Percentiles rank a stretch among this genome's conserved stretches.
phyloP scores from a whole-genome alignment of 1,140 invertebrate genomes.

The Bombus superbus region DNA sequence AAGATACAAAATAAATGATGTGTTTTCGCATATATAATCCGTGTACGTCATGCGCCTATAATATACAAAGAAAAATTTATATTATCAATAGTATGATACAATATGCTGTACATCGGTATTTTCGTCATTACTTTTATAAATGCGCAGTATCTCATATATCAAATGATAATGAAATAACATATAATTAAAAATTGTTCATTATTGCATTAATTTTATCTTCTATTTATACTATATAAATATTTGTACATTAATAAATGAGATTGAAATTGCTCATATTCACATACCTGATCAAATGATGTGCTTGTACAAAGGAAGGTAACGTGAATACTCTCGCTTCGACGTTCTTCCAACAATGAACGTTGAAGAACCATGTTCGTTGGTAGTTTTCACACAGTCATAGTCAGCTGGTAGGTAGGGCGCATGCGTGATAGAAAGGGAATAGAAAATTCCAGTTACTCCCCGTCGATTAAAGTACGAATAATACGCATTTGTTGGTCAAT shows the following conservation, averaged over 20 bases:
- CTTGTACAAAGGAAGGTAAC: slow-evolving; percentile 68
- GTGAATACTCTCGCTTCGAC: slow-evolving; percentile 83
- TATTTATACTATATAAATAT: not conserved
- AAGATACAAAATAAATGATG: not conserved
- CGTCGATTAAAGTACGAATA: slow-evolving; percentile 50
- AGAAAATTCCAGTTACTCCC: slow-evolving; percentile 63
- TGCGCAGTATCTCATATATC: slow-evolving; percentile 26
- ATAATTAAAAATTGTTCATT: not conserved
- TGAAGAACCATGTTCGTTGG: slow-evolving; percentile 17
- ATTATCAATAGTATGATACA: slow-evolving; percentile 8
- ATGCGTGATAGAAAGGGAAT: slow-evolving; percentile 59
- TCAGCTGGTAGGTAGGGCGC: slow-evolving; percentile 68
- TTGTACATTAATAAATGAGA: not conserved
- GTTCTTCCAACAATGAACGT: slow-evolving; percentile 79
- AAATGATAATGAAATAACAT: not conserved
- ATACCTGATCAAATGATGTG: slow-evolving; percentile 23
- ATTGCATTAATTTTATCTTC: not conserved
- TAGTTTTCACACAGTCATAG: slow-evolving; percentile 52
- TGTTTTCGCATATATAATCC: not conserved
- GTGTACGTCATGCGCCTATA: not conserved
- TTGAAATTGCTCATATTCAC: slow-evolving; percentile 17
- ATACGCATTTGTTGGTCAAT: slow-evolving; percentile 46
- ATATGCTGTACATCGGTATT: not conserved
- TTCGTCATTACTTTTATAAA: slow-evolving; percentile 10
- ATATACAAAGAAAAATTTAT: slow-evolving; percentile 4